Percentiles rank a stretch among this genome's conserved stretches.
phyloP scores from a whole-genome alignment of 2,888 invertebrate genomes.

The Allacma fusca region DNA sequence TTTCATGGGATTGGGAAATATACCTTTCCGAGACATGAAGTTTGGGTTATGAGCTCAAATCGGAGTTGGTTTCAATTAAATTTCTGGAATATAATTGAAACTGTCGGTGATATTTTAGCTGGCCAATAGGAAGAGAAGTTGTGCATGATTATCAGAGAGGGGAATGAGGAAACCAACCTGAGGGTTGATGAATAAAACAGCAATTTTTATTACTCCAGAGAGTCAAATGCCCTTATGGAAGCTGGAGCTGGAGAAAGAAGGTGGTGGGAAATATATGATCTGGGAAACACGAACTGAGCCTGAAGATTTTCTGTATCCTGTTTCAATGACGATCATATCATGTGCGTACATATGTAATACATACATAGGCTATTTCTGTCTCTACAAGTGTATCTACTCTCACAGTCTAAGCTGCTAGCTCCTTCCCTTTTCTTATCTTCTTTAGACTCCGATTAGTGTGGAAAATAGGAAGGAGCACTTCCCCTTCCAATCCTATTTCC shows the following conservation, averaged over 20 bases:
- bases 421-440: not conserved
- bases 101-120: not conserved
- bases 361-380: too few species aligned
- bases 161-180: not conserved
- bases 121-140: not conserved
- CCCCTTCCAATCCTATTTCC: too few species aligned
- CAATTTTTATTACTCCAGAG: slow-evolving; percentile 4
- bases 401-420: too few species aligned
- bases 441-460: not conserved
- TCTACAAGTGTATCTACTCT: too few species aligned
- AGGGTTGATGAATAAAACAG: slow-evolving; percentile 3
- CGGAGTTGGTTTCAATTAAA: too few species aligned
- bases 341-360: too few species aligned
- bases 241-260: not conserved
- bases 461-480: not conserved
- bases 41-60: too few species aligned
- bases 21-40: too few species aligned
- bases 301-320: too few species aligned
- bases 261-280: slow-evolving; percentile 2
- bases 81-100: too few species aligned
- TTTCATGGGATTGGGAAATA: too few species aligned
- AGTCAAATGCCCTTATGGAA: not conserved
- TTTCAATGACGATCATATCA: too few species aligned
- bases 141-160: not conserved
- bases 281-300: not conserved